Base-by-base conservation (phyloP, 2,113 vertebrate species). In the Cebus imitator region DNA sequence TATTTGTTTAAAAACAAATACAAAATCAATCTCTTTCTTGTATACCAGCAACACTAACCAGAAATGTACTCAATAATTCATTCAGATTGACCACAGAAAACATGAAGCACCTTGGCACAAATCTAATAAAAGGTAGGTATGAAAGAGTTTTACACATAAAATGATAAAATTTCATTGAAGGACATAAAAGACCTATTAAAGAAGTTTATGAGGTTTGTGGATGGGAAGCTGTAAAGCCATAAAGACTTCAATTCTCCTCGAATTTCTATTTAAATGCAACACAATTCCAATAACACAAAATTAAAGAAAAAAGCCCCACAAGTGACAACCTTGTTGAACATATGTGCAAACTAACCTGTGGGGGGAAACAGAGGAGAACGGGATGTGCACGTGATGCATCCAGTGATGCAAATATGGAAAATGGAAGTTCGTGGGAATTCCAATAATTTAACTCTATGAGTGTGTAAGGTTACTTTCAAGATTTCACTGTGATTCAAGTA, bases 101-200 rank as follows among this genome's bases (percentile, higher is more conserved):
- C 80, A 86, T 35, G 11, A 87, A 78, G 66, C 84, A 90, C 37
- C 25, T 72, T 52, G 76, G 40, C 72, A 86, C 52, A 94, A 86
- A 93, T 58, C 30, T 86, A 91, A 93, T 8, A 70, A 55, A 90
- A 90, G 32, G 37, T 5, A 16, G 32, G 35, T 5, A 16, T 79
- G 18, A 57, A 94, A 91, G 70, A 95, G 50, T 92, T 82, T 80
- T 82, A 90, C 37, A 87, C 27, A 55, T 35, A 90, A 92, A 95
- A 88, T 32, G 87, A 35, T 20, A 61, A 80, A 90, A 95, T 75
- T 52, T 80, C 40, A 92, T 0, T 18, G 6, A 87, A n/a, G 20
- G 45, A 55, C 13, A 87, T 43, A 82, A 86, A 96, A 91, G n/a
- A 50, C 6, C n/a, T 92, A 87, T 52, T 58, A 91, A 68, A 86